Evolutionary conservation across 2,113 vertebrate species (phyloP), one percentile per base, ranked within the genome.

Genomic region (Dasypus novemcinctus): DNA sequence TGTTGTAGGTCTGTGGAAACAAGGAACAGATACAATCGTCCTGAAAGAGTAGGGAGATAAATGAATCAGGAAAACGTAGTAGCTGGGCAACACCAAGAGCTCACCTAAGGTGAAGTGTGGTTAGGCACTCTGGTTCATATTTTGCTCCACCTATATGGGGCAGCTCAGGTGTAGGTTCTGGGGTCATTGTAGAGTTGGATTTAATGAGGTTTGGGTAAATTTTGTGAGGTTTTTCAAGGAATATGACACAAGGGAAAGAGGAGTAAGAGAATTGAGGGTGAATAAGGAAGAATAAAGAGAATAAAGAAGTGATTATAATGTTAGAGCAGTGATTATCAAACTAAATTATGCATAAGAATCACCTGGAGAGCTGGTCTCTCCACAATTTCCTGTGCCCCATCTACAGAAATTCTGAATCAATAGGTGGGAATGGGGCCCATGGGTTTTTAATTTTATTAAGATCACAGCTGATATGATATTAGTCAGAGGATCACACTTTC

Each of bases 401-500:
- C 17, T n/a, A 1, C 7, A 15, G n/a, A 36, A 6, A 33, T 20
- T 46, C 2, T 69, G 23, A 46, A 38, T 87, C n/a, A n/a, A 49
- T 18, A n/a, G 33, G 4, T 63, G n/a, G 3, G 25, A 25, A 74
- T 9, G 8, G 0, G 33, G 3, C 11, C 43, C 13, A 12, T 1
- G 23, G 36, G 23, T 38, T 64, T 33, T 46, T 27, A 75, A 20
- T 76, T 68, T 29, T 61, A 9, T 63, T 72, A 64, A 83, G 12
- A 4, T 91, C 46, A n/a, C 82, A 68, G 66, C 20, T 14, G 14
- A 61, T 4, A 31, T 2, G n/a, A 76, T 43, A 54, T 4, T 1
- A 10, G 11, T 66, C 27, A 27, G 18, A 52, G n/a, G 79, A 3
- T 1, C 38, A 46, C 33, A 38, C 52, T 59, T 52, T 43, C 38